Percentiles rank a stretch among this genome's conserved stretches.
Evolutionary conservation across 2,113 vertebrate species (phyloP).

Genomic region (Oceanodroma tethys): DNA sequence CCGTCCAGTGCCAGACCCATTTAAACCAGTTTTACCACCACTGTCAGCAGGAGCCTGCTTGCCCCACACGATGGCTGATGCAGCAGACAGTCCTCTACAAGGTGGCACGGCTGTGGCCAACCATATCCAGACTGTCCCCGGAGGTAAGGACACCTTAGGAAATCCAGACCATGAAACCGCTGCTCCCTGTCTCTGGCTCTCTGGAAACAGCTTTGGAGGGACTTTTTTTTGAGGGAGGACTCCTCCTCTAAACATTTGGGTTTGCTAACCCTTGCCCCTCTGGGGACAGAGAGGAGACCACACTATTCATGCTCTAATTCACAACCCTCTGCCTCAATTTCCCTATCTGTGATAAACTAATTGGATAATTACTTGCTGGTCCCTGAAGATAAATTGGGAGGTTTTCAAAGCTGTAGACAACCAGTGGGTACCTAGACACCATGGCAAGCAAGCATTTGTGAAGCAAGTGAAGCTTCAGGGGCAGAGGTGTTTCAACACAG

Average conservation of each 20-base stretch:
- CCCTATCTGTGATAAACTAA: neutral
- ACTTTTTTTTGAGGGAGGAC: neutral
- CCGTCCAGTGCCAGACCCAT: neutral
- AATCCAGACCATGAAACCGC: neutral
- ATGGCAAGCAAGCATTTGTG: neutral
- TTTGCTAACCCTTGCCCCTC: neutral
- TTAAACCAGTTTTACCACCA: neutral
- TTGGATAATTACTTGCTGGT: neutral
- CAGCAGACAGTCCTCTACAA: neutral
- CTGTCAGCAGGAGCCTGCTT: neutral
- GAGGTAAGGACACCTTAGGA: neutral
- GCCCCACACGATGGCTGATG: rapidly evolving
- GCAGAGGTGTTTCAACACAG: neutral
- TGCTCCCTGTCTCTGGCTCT: neutral
- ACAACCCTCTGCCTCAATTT: neutral
- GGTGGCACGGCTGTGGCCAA: neutral
- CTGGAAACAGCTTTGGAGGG: neutral
- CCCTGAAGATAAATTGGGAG: neutral
- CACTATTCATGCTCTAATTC: neutral
- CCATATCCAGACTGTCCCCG: neutral
- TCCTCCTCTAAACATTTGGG: neutral
- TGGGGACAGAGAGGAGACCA: neutral
- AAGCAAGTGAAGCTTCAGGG: neutral
- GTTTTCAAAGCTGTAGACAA: neutral
- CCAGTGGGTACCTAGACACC: neutral